Evolutionary conservation across 2,113 vertebrate species (phyloP).

Genomic region (Thalassarche chlororhynchos): DNA sequence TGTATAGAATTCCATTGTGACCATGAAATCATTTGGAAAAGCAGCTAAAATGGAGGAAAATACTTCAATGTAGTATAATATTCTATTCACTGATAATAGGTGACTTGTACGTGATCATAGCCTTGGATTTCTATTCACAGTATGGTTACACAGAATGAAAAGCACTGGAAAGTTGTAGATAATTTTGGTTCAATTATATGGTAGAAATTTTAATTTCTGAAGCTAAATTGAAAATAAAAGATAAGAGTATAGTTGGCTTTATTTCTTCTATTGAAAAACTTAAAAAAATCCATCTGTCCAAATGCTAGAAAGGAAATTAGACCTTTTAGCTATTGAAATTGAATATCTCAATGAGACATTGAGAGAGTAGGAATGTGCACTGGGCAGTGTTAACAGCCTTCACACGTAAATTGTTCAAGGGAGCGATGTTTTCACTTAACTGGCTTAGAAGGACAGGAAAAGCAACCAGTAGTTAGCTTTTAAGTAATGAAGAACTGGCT

Average conservation of each 20-base stretch:
- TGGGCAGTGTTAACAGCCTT: background rate
- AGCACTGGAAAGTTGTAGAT: background rate
- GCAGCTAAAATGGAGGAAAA: background rate
- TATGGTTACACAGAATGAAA: background rate
- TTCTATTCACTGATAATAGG: background rate
- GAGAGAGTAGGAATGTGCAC: background rate
- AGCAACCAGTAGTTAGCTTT: background rate
- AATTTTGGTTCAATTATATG: constrained; percentile 36
- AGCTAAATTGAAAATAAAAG: constrained; percentile 53
- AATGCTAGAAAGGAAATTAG: background rate
- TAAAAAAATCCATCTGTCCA: background rate
- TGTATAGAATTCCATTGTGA: background rate
- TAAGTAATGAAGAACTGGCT: background rate
- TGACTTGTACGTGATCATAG: constrained; percentile 14
- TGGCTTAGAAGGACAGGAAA: background rate
- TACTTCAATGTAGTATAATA: background rate
- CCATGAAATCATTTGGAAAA: background rate
- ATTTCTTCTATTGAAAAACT: background rate
- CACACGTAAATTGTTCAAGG: background rate
- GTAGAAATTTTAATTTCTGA: constrained; percentile 36
- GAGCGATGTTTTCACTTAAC: background rate
- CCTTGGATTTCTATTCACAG: background rate
- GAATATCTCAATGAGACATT: background rate
- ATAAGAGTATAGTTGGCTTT: constrained; percentile 6
- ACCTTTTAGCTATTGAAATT: constrained; percentile 2